Base-by-base conservation (phyloP, 2,888 invertebrate species). In the Eilema caniola region DNA sequence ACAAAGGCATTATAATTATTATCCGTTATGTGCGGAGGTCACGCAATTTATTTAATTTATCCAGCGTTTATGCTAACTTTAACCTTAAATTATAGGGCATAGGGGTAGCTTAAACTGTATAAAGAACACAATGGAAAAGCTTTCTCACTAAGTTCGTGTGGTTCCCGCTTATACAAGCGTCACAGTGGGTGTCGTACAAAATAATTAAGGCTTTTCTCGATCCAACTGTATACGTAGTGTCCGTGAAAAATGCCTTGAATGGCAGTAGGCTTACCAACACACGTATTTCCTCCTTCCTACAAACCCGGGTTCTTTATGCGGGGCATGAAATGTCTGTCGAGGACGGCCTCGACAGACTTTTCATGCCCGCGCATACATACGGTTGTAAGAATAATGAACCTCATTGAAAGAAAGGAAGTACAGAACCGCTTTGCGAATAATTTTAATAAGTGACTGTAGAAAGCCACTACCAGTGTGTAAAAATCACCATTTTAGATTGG, bases 1-100 rank as follows among this genome's bases (percentile, higher is more conserved):
- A 73, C 24, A 14, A 24, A 71, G 33, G 63, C 72, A 74, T 79
- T 70, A 79, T 68, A 77, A 53, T n/a, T n/a, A 75, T 81, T 75
- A 67, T 81, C 75, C 71, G 57, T 75, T 71, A 81, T 63, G 78
- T 33, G 62, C 53, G 4, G 25, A 12, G 41, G 74, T 74, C 81
- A 81, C 81, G 81, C 74, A 63, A 71, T 66, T 66, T 69, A 64
- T n/a, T 20, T 62, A 62, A 37, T 71, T 67, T 71, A 71, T 77
- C 56, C 62, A 67, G 57, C 31, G 0, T 62, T 72, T 64, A 24
- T 14, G 20, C 28, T 11, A 57, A 57, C 62, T 66, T 65, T 66
- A 53, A 8, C 47, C 63, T 59, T 63, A 41, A 64, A 60, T 28
- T 60, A 20, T 63, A 11, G 47, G 20, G 25, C 57, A 60, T 67